These are phyloP conservation scores for Dryas iulia DNA, from an alignment of 1,140 invertebrate genomes.

Conservation along the genomic window DNA sequence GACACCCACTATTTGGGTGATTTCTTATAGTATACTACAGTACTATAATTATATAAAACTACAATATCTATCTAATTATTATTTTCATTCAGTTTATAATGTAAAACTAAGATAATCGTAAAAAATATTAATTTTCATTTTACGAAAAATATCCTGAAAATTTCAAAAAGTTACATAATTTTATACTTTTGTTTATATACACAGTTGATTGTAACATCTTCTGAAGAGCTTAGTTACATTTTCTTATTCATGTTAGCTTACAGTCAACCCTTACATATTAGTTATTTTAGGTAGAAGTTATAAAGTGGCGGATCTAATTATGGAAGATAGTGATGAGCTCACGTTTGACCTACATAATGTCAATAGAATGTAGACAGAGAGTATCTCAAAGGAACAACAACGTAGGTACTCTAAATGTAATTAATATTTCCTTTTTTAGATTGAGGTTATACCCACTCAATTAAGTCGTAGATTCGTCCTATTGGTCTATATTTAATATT, in stretches of 20 bases:
- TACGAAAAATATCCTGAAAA: too few relatives aligned
- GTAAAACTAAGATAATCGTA: too few relatives aligned
- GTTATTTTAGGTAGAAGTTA: background rate
- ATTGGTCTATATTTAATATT: too few relatives aligned
- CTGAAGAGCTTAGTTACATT: background rate
- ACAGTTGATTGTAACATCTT: background rate
- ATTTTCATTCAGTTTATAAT: too few relatives aligned
- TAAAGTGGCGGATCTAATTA: background rate
- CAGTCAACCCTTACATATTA: background rate
- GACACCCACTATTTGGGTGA: too few relatives aligned
- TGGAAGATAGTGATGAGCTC: slow-evolving; percentile 1
- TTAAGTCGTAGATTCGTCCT: too few relatives aligned
- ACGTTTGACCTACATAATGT: background rate
- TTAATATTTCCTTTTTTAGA: background rate
- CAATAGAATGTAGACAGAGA: background rate
- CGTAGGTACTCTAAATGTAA: background rate
- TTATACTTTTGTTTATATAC: background rate
- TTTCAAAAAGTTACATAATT: background rate
- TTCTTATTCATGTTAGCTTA: background rate
- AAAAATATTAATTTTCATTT: too few relatives aligned
- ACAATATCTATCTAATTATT: too few relatives aligned
- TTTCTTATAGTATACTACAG: too few relatives aligned
- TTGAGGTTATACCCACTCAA: background rate
- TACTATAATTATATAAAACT: too few relatives aligned
- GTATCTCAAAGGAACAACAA: background rate